A percentile compares a stretch with the other conserved stretches of the same genome.
phyloP scores from a whole-genome alignment of 2,113 vertebrate genomes.

The Callipepla californica region DNA sequence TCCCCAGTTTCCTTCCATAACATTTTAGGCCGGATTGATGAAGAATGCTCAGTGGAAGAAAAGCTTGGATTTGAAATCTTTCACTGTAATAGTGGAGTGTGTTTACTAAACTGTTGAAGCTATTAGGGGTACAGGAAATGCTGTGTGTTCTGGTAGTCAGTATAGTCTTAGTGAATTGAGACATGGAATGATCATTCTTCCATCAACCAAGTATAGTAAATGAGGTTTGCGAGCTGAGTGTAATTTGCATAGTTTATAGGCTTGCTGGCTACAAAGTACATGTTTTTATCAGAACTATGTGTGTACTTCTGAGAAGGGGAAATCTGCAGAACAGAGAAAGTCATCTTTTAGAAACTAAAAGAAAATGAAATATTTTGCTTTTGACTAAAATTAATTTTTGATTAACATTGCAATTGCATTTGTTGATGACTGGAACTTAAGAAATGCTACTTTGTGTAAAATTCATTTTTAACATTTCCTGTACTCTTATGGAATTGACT shows the following conservation, averaged over 20 bases:
- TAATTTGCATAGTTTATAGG: constrained; percentile 12
- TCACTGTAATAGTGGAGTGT: not conserved
- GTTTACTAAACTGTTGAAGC: constrained; percentile 18
- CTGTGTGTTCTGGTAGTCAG: not conserved
- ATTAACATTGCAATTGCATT: not conserved
- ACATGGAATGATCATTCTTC: constrained; percentile 37
- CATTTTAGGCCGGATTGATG: not conserved
- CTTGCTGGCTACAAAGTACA: not conserved
- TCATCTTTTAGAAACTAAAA: not conserved
- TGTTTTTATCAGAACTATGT: constrained; percentile 4
- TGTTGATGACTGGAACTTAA: not conserved
- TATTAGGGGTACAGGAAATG: not conserved
- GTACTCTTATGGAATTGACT: not conserved
- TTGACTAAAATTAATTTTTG: constrained; percentile 1
- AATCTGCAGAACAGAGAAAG: not conserved
- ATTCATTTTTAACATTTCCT: not conserved
- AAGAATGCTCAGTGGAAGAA: not conserved
- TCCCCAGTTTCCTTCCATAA: not conserved
- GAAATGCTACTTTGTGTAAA: not conserved
- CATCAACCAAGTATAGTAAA: constrained; percentile 15
- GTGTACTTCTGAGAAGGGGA: not conserved
- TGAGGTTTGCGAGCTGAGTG: constrained; percentile 5
- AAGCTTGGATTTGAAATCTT: not conserved
- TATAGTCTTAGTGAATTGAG: constrained; percentile 15
- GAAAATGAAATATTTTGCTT: not conserved